A percentile compares a stretch with the other conserved stretches of the same genome.
Evolutionary conservation across 2,113 vertebrate genomes (phyloP).

Genomic region (Syngnathus scovelli): DNA sequence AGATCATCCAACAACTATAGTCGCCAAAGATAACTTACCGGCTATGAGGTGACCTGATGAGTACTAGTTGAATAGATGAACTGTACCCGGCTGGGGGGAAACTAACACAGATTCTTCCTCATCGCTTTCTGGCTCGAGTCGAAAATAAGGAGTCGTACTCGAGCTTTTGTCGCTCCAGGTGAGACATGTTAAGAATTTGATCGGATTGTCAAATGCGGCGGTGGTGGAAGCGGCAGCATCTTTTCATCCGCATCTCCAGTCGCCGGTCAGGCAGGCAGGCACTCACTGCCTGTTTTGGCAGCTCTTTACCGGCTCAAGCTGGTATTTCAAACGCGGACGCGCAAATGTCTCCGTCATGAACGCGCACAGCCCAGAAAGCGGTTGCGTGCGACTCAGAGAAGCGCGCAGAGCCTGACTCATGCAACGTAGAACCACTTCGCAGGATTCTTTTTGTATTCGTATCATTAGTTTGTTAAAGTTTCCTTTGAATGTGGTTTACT

Average conservation of each 20-base stretch:
- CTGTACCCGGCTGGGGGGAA: neutral
- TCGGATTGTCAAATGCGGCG: neutral
- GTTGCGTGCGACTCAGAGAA: neutral
- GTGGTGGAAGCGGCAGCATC: neutral
- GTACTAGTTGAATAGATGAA: neutral
- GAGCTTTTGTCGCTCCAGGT: neutral
- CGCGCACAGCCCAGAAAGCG: constrained; percentile 34
- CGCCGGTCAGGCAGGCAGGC: neutral
- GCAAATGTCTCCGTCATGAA: constrained; percentile 22
- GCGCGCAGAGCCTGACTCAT: neutral
- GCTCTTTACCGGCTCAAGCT: constrained; percentile 68
- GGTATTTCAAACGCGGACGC: constrained; percentile 54
- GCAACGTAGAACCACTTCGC: neutral
- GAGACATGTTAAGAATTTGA: neutral
- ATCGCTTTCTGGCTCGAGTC: neutral
- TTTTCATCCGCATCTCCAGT: constrained; percentile 1
- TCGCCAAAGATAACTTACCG: neutral
- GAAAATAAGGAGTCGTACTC: neutral
- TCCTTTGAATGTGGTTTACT: too few species aligned
- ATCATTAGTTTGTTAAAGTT: too few species aligned
- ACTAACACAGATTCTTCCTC: neutral
- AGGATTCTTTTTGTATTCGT: too few species aligned
- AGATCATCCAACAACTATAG: neutral
- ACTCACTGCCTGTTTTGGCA: constrained; percentile 26
- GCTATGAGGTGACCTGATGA: neutral